Evolutionary conservation across 2,888 invertebrate genomes (phyloP), one percentile per base, ranked within the genome.

Genomic region (Lysandra coridon): DNA sequence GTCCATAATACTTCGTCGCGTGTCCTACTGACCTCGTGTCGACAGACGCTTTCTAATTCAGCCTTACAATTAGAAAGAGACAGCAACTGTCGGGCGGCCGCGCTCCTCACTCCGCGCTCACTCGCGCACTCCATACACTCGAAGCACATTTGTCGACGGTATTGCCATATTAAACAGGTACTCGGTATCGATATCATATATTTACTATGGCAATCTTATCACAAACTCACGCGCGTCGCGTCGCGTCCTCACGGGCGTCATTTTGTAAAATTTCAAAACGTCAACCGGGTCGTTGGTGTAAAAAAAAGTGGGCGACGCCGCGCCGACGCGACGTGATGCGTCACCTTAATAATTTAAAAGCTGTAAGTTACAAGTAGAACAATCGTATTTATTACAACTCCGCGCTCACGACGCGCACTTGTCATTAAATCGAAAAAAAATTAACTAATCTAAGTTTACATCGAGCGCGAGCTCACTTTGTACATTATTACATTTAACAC

Each of bases 41-140:
- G 83, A 88, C 89, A 89, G 91, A 90, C 91, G 91, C 91, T 94
- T 93, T 92, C 94, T 92, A 93, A 94, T 90, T 90, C 94, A 94
- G 94, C 94, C 94, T 94, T 93, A 89, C 86, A 89, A 93, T 94
- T 92, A 94, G 94, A 94, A 94, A 94, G 92, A 88, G 89, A 87
- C 89, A 89, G 89, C 49, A 83, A 81, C 85, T 83, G 33, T 69
- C 69, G 88, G 90, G 91, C 92, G 91, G 90, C 84, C 91, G 91
- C 92, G 89, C 82, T 57, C 80, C 79, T 79, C 80, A 78, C 80
- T 81, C 62, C 69, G 80, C 80, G 77, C 79, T 49, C 49, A 49
- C 49, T 49, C 49, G 10, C 49, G 49, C 49, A 49, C 12, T 49
- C 44, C 7, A 10, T 10, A 82, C 80, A 81, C 80, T 80, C 69